Conservation (phyloP, 2,888 invertebrate genomes). For the Thysanoteuthis rhombus region DNA sequence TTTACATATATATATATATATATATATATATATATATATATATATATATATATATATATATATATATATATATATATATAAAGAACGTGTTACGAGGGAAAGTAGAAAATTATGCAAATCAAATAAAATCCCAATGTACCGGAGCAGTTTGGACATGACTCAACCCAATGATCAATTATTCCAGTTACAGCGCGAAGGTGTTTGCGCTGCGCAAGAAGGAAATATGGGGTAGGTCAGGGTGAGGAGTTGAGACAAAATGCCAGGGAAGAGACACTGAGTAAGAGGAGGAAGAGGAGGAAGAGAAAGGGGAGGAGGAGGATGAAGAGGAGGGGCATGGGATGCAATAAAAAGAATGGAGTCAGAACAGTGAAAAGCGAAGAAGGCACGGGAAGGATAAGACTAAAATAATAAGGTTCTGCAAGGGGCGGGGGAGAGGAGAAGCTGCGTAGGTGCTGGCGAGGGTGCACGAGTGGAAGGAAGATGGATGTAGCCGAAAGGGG, state of each 20-base stretch:
- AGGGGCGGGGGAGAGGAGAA: too few species aligned
- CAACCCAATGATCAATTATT: background rate
- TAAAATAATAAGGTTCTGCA: too few species aligned
- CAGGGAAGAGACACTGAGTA: background rate
- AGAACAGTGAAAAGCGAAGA: background rate
- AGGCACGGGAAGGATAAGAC: too few species aligned
- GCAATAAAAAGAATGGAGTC: too few species aligned
- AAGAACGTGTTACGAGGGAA: background rate
- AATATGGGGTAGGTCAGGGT: background rate
- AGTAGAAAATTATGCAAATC: background rate
- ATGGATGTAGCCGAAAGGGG: too few species aligned
- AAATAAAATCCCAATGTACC: background rate
- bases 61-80: too few species aligned
- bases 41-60: too few species aligned
- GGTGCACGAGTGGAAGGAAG: too few species aligned
- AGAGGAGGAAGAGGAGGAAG: background rate
- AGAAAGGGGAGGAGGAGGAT: background rate
- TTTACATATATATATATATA: too few species aligned
- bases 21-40: too few species aligned
- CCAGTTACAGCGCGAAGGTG: background rate
- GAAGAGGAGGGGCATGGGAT: background rate
- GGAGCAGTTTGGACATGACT: background rate
- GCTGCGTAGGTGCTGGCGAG: too few species aligned
- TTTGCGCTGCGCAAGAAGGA: background rate
- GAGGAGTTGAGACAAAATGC: background rate